Evolutionary conservation across 2,888 invertebrate genomes (phyloP).

Genomic region (Willowsia nigromaculata): DNA sequence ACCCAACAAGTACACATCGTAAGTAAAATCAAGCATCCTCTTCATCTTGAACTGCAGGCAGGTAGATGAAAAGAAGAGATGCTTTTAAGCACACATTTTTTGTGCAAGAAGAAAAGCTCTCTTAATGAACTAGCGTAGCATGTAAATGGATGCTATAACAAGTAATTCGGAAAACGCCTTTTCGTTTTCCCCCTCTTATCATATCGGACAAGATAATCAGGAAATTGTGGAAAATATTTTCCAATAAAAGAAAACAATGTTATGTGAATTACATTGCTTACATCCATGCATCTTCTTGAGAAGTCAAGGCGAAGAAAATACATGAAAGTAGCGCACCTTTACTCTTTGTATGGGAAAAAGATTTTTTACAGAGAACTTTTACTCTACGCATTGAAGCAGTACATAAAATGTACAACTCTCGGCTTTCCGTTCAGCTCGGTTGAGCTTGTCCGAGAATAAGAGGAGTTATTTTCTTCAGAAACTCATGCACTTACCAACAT

Average conservation of each 20-base stretch:
- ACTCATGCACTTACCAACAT: neutral
- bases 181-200: neutral
- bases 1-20: neutral
- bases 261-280: neutral
- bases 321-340: neutral
- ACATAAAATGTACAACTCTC: neutral
- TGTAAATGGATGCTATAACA: neutral
- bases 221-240: slow-evolving; percentile 61
- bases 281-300: neutral
- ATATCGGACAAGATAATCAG: slow-evolving; percentile 59
- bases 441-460: slow-evolving; percentile 18
- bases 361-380: neutral
- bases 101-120: neutral
- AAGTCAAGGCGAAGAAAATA: neutral
- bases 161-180: neutral
- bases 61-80: too few species aligned
- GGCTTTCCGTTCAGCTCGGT: slow-evolving; percentile 34
- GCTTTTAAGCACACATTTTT: neutral
- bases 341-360: neutral
- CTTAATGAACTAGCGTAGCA: slow-evolving; percentile 18
- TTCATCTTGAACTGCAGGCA: neutral
- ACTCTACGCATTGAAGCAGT: neutral
- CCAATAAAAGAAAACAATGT: neutral
- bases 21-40: neutral
- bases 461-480: slow-evolving; percentile 9